Evolutionary conservation across 2,888 invertebrate species (phyloP), one percentile per base, ranked within the genome.

Genomic region (Melanophora roralis): DNA sequence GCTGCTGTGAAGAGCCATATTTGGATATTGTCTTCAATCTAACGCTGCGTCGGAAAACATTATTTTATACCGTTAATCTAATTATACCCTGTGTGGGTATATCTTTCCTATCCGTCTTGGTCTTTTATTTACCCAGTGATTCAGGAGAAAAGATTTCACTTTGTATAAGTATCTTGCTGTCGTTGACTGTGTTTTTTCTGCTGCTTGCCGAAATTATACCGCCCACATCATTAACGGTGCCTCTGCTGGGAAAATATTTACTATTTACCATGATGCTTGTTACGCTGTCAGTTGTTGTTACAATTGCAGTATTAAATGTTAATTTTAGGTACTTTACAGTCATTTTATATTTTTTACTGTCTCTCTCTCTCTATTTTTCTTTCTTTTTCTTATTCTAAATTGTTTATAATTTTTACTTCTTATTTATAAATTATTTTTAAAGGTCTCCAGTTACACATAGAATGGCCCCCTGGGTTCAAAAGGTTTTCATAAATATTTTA

Each of bases 11-110:
- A 90, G 96, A 98, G 90, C 98, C 98, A 78, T 99, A 97, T 89
- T 95, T 96, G 72, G 99, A 99, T 91, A 98, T 99, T 88, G 97
- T 98, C 85, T 99, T 99, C 92, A 97, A 98, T 91, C 95, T 99
- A 87, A 98, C 98, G 81, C 92, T 98, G 79, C 92, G 98, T 85
- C 92, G 98, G 86, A 98, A 98, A 91, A 98, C 98, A 40, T 94
- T 98, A 81, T 98, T 98, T 92, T 98, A 98, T 92, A 98, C 98
- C 65, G 97, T 98, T 86, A 98, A 98, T 90, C 93, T 98, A 83
- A 98, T 98, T 87, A 97, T 98, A 86, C 98, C 98, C 69, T 98
- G 98, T 89, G 97, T 99, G 82, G 97, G 97, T 83, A 98, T 99
- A 88, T 97, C 97, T 80, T 97, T 98, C 90, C 93, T 99, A 82